Evolutionary conservation across 1,140 invertebrate genomes (phyloP).

Genomic region (Colletes latitarsis): DNA sequence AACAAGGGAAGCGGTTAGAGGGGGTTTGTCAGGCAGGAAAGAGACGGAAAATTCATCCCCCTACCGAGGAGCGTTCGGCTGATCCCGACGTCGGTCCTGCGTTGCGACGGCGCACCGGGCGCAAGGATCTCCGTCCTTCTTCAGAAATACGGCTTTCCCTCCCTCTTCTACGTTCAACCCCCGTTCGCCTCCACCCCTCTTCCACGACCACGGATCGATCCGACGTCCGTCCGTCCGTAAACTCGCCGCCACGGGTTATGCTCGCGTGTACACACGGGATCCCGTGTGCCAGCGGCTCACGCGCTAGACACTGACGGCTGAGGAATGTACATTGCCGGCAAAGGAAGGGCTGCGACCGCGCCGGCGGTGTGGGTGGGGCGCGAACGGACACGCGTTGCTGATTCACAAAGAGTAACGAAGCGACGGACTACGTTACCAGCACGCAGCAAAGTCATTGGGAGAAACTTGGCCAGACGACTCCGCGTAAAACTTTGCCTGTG

Average conservation of each 20-base stretch:
- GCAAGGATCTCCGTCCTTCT: constrained; percentile 61
- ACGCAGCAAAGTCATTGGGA: background rate
- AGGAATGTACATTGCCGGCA: background rate
- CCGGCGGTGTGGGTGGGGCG: background rate
- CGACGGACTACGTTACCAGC: background rate
- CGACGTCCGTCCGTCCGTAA: constrained; percentile 59
- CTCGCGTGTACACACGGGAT: constrained; percentile 33
- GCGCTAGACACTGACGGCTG: constrained; percentile 1
- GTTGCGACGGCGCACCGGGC: constrained; percentile 62
- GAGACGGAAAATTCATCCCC: constrained; percentile 16
- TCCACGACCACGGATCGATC: constrained; percentile 65
- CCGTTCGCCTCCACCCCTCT: constrained; percentile 35
- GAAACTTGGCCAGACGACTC: background rate
- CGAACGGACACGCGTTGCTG: constrained; percentile 2
- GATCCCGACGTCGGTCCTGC: constrained; percentile 55
- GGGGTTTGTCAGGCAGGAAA: background rate
- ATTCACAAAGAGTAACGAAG: background rate
- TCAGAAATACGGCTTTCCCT: constrained; percentile 16
- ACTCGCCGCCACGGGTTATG: constrained; percentile 52
- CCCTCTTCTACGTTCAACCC: constrained; percentile 18
- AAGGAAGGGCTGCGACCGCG: background rate
- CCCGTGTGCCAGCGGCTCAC: background rate
- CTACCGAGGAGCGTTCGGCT: constrained; percentile 26
- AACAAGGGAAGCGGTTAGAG: background rate
- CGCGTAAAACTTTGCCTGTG: background rate